Evolutionary conservation across 2,797 vertebrate genomes (phyloP).

Genomic region (Siniperca scherzeri): DNA sequence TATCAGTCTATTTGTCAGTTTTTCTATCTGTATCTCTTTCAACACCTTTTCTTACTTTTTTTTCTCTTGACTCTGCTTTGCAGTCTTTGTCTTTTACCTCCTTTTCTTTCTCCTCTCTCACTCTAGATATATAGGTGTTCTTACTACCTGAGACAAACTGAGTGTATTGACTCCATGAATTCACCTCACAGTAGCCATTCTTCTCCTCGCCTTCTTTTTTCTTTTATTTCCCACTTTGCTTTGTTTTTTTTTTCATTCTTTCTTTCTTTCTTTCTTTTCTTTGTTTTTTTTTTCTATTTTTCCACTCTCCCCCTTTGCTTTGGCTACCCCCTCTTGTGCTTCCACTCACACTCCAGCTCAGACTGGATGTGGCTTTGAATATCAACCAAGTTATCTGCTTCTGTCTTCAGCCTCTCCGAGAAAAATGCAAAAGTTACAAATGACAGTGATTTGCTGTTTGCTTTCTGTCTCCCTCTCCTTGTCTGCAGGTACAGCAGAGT

Average conservation of each 20-base stretch:
- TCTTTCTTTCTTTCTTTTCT: no score
- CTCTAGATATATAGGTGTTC: constrained; percentile 59
- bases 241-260: constrained; percentile 20
- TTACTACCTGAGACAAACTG: constrained; percentile 70
- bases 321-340: constrained; percentile 33
- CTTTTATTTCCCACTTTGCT: constrained; percentile 27
- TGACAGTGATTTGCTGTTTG: constrained; percentile 59
- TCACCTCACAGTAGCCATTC: constrained; percentile 54
- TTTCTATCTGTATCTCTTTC: constrained; percentile 20
- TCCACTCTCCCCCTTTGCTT: constrained; percentile 27
- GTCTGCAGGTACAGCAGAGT: not conserved
- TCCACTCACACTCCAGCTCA: constrained; percentile 42
- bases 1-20: constrained; percentile 42
- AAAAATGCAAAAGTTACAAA: constrained; percentile 63
- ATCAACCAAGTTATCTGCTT: constrained; percentile 64
- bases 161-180: constrained; percentile 70
- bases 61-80: constrained; percentile 3
- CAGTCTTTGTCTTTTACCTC: constrained; percentile 28
- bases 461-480: constrained; percentile 8
- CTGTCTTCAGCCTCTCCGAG: constrained; percentile 41
- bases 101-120: constrained; percentile 17
- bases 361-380: constrained; percentile 68
- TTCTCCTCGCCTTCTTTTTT: constrained; percentile 50
- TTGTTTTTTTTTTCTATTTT: not conserved
- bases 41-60: not conserved